Percentiles rank a stretch among this genome's conserved stretches.
These are phyloP conservation scores for Morbakka virulenta DNA, from an alignment of 30 jellyfish, hydroid and myxozoan genomes.

Conservation along the genomic window DNA sequence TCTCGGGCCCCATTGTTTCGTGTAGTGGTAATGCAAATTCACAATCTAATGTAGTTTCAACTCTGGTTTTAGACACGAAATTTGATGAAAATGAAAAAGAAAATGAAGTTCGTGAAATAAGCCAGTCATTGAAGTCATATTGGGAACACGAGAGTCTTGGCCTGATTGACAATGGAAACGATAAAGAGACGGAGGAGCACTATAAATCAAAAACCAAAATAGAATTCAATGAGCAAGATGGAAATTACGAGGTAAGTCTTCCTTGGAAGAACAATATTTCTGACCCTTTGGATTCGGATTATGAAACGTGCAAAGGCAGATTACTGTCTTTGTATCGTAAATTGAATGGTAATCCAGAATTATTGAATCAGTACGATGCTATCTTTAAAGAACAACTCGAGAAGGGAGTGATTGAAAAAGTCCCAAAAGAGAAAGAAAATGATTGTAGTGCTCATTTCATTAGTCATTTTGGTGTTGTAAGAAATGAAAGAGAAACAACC, in stretches of 20 bases:
- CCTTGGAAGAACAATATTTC: constrained; percentile 21
- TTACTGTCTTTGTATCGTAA: constrained; percentile 1
- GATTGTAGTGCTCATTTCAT: background rate
- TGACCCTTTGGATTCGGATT: constrained; percentile 26
- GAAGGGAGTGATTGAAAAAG: constrained; percentile 1
- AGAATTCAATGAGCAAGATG: constrained; percentile 17
- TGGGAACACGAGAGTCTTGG: constrained; percentile 55
- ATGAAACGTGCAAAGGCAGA: constrained; percentile 4
- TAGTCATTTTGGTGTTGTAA: constrained; percentile 20
- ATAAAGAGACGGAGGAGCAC: background rate
- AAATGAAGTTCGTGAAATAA: constrained; percentile 18
- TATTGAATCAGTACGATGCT: constrained; percentile 6
- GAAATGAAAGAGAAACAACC: constrained; percentile 21
- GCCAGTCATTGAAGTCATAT: constrained; percentile 22
- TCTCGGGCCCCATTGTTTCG: constrained; percentile 38
- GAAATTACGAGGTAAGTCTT: constrained; percentile 42
- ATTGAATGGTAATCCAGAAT: background rate
- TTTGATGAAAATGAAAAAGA: constrained; percentile 12
- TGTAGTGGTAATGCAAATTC: too few species aligned
- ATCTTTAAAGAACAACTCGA: constrained; percentile 14
- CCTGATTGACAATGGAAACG: background rate
- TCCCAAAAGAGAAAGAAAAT: background rate
- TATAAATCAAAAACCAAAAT: constrained; percentile 5
- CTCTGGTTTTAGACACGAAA: constrained; percentile 14
- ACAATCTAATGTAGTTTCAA: constrained; percentile 13